Conservation (phyloP, 2,888 invertebrate genomes). For the Papilio protenor region DNA sequence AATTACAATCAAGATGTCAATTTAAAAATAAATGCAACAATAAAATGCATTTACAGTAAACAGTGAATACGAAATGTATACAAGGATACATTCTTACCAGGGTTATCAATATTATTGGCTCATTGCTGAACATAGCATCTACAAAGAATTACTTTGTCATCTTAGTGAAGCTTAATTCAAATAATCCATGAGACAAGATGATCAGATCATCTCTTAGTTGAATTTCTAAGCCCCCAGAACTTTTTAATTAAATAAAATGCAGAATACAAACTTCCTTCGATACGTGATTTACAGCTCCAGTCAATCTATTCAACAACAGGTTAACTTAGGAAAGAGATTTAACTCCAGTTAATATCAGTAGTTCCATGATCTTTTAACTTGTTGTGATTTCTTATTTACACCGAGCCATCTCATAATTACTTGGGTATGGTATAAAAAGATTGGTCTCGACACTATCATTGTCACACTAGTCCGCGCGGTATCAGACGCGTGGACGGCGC, state of each 20-base stretch:
- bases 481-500: conserved; percentile 67
- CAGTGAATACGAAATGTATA: conserved; percentile 1
- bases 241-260: neutral
- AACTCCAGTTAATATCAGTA: neutral
- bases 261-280: neutral
- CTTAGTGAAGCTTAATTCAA: neutral
- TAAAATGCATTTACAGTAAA: neutral
- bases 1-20: conserved; percentile 8
- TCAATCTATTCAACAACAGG: neutral
- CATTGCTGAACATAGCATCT: neutral
- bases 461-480: conserved; percentile 63
- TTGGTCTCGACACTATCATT: conserved; percentile 46
- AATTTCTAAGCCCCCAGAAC: neutral
- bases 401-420: neutral
- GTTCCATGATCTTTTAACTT: neutral
- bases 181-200: neutral
- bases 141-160: neutral
- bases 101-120: conserved; percentile 40
- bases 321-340: neutral
- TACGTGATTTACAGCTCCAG: neutral
- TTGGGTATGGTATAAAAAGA: neutral
- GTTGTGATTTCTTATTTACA: neutral
- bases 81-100: conserved; percentile 42
- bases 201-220: neutral
- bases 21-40: conserved; percentile 22